Percentiles rank a stretch among this genome's conserved stretches.
phyloP scores from a whole-genome alignment of 2,797 vertebrate genomes.

The Chaetophractus vellerosus region DNA sequence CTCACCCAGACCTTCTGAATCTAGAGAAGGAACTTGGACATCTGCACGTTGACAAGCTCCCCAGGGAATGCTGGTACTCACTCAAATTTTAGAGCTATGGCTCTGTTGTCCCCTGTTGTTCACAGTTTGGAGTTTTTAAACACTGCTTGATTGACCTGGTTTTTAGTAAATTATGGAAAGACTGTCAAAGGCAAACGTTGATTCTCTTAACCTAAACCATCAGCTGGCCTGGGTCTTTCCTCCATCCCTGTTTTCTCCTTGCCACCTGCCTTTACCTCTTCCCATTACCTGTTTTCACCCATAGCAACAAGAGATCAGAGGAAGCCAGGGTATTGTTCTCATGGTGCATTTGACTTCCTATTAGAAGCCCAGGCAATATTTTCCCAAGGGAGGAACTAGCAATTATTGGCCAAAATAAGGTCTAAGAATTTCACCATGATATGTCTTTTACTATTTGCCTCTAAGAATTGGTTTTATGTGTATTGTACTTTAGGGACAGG shows the following conservation, averaged over 20 bases:
- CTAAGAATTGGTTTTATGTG: neutral
- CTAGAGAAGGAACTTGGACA: neutral
- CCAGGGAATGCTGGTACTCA: no score
- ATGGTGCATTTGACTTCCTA: neutral
- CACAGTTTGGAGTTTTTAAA: neutral
- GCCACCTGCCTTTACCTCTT: neutral
- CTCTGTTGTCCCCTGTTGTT: neutral
- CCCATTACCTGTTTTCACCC: accelerated
- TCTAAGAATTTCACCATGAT: neutral
- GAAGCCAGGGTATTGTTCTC: neutral
- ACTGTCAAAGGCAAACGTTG: neutral
- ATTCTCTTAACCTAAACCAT: neutral
- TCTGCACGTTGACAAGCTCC: neutral
- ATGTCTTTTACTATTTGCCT: neutral
- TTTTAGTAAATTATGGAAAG: neutral
- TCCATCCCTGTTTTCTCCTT: neutral
- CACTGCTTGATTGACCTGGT: neutral
- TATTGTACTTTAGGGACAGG: accelerated
- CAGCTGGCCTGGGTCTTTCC: neutral
- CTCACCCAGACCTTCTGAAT: neutral
- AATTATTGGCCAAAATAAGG: neutral
- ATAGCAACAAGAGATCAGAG: neutral
- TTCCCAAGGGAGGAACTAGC: neutral
- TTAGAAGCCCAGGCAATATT: neutral
- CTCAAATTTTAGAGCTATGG: neutral